Percentiles rank a stretch among this genome's conserved stretches.
Evolutionary conservation across 2,888 invertebrate species (phyloP).

Genomic region (Smittia aterrima): DNA sequence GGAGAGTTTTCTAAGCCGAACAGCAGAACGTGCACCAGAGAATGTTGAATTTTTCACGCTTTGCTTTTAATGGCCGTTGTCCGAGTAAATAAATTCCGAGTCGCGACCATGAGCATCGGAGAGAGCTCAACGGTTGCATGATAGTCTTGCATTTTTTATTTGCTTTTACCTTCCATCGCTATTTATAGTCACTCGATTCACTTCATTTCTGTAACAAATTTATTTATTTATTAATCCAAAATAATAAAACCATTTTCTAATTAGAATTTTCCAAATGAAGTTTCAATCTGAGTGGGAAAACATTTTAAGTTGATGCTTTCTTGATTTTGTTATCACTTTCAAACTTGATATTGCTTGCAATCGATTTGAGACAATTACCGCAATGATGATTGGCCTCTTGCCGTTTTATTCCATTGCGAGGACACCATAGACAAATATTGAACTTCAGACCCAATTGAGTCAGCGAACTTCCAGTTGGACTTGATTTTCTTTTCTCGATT

Average conservation of each 20-base stretch:
- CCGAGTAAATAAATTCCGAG: not conserved
- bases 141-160: not conserved
- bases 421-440: too few relatives aligned
- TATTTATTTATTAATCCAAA: too few relatives aligned
- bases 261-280: not conserved
- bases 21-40: not conserved
- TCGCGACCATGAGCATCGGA: not conserved
- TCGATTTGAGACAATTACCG: not conserved
- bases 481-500: too few relatives aligned
- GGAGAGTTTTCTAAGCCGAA: not conserved
- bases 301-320: not conserved
- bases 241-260: not conserved
- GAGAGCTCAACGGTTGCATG: not conserved
- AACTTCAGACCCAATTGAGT: too few relatives aligned
- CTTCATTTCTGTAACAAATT: too few relatives aligned
- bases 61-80: not conserved
- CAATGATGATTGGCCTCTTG: not conserved
- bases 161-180: not conserved
- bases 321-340: too few relatives aligned
- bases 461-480: too few relatives aligned
- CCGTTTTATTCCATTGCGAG: not conserved
- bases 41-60: slow-evolving; percentile 1
- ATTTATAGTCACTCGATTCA: not conserved
- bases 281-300: not conserved
- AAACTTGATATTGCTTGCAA: too few relatives aligned